Evolutionary conservation across 2,797 vertebrate genomes (phyloP).

Genomic region (Alosa sapidissima): DNA sequence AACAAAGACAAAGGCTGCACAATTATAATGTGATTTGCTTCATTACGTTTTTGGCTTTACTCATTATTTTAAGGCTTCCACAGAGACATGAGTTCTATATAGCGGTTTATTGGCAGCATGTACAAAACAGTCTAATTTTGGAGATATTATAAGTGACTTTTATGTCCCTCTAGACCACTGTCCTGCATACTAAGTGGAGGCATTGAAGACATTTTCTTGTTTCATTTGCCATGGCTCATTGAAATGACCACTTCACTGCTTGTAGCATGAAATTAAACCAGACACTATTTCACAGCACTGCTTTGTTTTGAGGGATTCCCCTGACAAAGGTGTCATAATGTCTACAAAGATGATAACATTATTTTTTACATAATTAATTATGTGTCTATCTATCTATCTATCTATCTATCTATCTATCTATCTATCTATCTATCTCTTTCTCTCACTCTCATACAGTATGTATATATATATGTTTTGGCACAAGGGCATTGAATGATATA

Average conservation of each 20-base stretch:
- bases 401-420: not conserved
- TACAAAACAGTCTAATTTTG: not conserved
- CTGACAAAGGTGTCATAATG: not conserved
- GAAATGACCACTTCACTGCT: not conserved
- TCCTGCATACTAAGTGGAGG: not conserved
- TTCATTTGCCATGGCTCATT: not conserved
- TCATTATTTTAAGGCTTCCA: not conserved
- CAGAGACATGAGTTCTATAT: not conserved
- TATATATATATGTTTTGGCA: not conserved
- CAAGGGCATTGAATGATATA: not conserved
- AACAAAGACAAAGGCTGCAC: not conserved
- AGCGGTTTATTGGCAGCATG: not conserved
- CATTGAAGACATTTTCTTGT: not conserved
- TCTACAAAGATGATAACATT: not conserved
- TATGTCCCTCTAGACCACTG: not conserved
- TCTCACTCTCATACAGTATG: too few species aligned
- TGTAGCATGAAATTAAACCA: conserved; percentile 11
- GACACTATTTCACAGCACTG: not conserved
- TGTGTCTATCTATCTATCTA: not conserved
- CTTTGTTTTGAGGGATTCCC: not conserved
- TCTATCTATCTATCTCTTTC: too few species aligned
- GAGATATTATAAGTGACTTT: not conserved
- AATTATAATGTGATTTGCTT: not conserved
- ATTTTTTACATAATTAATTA: not conserved
- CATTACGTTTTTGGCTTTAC: not conserved